phyloP scores from a whole-genome alignment of 1,140 invertebrate genomes.

The Pristionchus pacificus region DNA sequence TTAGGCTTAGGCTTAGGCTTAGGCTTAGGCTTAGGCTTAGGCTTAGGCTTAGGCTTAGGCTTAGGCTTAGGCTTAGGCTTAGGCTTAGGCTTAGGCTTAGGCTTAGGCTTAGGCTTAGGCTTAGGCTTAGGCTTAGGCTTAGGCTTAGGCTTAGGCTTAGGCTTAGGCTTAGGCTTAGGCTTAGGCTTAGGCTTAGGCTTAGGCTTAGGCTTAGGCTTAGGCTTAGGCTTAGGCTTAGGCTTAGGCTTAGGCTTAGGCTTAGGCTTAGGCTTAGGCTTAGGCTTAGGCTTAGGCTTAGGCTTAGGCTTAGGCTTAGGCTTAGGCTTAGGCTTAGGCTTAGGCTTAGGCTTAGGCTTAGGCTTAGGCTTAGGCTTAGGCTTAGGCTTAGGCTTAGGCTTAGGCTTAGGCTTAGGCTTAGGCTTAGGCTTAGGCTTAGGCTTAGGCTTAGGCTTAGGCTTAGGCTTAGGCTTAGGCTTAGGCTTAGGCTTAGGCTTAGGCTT shows the following conservation, averaged over 20 bases:
- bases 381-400: slow-evolving; percentile 18
- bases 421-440: slow-evolving; percentile 22
- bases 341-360: slow-evolving; percentile 21
- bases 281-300: slow-evolving; percentile 24
- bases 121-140: slow-evolving; percentile 20
- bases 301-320: slow-evolving; percentile 22
- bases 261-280: slow-evolving; percentile 22
- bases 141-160: slow-evolving; percentile 21
- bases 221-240: slow-evolving; percentile 21
- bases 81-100: slow-evolving; percentile 14
- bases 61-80: slow-evolving; percentile 19
- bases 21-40: no score
- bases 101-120: slow-evolving; percentile 17
- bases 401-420: slow-evolving; percentile 21
- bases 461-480: slow-evolving; percentile 19
- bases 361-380: slow-evolving; percentile 20
- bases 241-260: slow-evolving; percentile 22
- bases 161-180: slow-evolving; percentile 21
- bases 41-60: no score
- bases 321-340: slow-evolving; percentile 22
- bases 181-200: slow-evolving; percentile 22
- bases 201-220: slow-evolving; percentile 22
- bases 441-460: slow-evolving; percentile 22
- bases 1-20: no score
- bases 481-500: slow-evolving; percentile 22